Base-by-base conservation (phyloP, 2,797 vertebrate species). In the Danio jaintianensis region DNA sequence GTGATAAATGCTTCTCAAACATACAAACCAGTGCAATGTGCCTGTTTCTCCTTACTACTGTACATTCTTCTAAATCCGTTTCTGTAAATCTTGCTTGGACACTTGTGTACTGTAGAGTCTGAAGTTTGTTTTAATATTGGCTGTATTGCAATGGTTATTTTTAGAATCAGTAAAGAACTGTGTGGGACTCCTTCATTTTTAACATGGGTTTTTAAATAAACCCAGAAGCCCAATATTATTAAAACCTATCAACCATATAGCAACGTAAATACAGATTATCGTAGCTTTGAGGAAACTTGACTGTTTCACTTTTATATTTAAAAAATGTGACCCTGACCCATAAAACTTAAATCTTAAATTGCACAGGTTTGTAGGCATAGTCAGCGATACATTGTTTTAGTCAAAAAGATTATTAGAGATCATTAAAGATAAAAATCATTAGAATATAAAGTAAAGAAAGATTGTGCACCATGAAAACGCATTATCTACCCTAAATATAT, bases 1-100 rank as follows among this genome's bases (percentile, higher is more conserved):
- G 38, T 40, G 4, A 47, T 20, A 55, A 64, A 82, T 56, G 42
- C n/a, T 69, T 72, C 22, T 8, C n/a, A 58, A 38, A 40, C 42
- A 5, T 42, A 18, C 22, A 71, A 53, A 52, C 56, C 13, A 52
- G 70, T 6, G 52, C 16, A 48, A 8, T 40, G 29, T 42, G 29
- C 55, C 67, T 67, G 68, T 52, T 70, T 18, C 59, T 38, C 29
- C 2, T 75, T 42, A 48, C 62, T 8, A n/a, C 22, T 58, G 36
- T 48, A 4, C n/a, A 47, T 36, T n/a, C n/a, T 16, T 40, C 9
- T 50, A 42, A 18, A 55, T 69, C 18, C 16, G 16, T 45, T 77
- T 58, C n/a, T 72, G 43, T 59, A 73, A 82, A 78, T 67, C 71
- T 4, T 61, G 47, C 12, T 12, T 7, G 6, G 15, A 63, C 47